Base-by-base conservation (phyloP, 2,113 vertebrate genomes). In the Alethe castanea region DNA sequence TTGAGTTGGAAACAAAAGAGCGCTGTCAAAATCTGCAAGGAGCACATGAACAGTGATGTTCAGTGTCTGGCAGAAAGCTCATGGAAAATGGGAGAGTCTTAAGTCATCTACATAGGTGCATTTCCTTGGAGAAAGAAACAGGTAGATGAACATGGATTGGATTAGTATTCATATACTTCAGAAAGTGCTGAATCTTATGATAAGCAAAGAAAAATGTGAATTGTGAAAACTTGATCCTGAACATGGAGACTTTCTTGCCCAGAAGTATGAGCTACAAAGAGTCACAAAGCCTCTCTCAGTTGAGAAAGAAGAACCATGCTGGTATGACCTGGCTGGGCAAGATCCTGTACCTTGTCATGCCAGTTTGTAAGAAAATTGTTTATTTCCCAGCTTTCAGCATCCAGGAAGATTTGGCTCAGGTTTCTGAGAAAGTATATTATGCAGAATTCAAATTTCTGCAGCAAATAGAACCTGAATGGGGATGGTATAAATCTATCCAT, bases 21-120 rank as follows among this genome's bases (percentile, higher is more conserved):
- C 44, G 24, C 18, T 35, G 19, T 71, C 19, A 11, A 33, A 24
- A n/a, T 78, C n/a, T 89, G 31, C 33, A n/a, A 71, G 65, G 73
- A 64, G 26, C 36, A 48, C 52, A 17, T 15, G 18, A 33, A 53
- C 29, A 42, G 11, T 12, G 20, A 17, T 53, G 24, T 28, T 59
- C 67, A 57, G 47, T n/a, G 17, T 36, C 15, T 38, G 28, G n/a
- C n/a, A 88, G 47, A 53, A 80, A 38, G 22, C 8, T 7, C 28
- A 14, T 45, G n/a, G 81, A 91, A 94, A 90, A 86, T 29, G 57
- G 42, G 31, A 64, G 62, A 81, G 20, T 72, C 61, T 93, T 69
- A 57, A 62, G 45, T 80, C 33, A 20, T 40, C 26, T 61, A 8
- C 19, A 12, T 48, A 12, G 15, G 28, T 52, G 66, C 40, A 65